phyloP scores from a whole-genome alignment of 1,140 invertebrate species.

The Arctopsyche grandis region DNA sequence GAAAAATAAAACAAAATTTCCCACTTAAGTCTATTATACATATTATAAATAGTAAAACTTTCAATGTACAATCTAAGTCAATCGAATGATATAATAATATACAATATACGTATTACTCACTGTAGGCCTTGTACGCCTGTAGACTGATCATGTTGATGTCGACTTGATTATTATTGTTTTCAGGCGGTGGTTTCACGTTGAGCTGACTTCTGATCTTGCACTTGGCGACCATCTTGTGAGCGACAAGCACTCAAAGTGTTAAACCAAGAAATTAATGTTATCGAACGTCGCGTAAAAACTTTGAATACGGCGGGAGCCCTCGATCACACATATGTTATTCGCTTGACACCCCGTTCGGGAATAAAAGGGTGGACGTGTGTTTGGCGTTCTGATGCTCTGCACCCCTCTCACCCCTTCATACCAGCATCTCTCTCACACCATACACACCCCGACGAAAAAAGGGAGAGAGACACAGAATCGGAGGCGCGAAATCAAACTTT shows the following conservation, averaged over 20 bases:
- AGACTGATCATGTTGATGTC: slow-evolving; percentile 37
- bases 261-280: not conserved
- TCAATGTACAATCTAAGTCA: too few species aligned
- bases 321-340: slow-evolving; percentile 46
- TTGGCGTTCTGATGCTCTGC: not conserved
- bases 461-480: not conserved
- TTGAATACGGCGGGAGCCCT: not conserved
- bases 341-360: slow-evolving; percentile 53
- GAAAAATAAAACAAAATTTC: too few species aligned
- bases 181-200: slow-evolving; percentile 50
- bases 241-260: not conserved
- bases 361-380: slow-evolving; percentile 50
- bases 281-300: not conserved
- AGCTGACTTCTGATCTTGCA: slow-evolving; percentile 50
- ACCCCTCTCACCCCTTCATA: slow-evolving; percentile 26
- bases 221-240: slow-evolving; percentile 47
- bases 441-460: not conserved
- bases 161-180: slow-evolving; percentile 52
- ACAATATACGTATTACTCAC: slow-evolving; percentile 43
- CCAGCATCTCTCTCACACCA: not conserved
- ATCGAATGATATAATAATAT: too few species aligned
- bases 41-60: too few species aligned
- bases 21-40: too few species aligned
- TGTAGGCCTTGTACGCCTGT: slow-evolving; percentile 45
- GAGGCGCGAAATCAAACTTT: slow-evolving; percentile 14